Percentiles rank a stretch among this genome's conserved stretches.
Evolutionary conservation across 2,797 vertebrate genomes (phyloP).

Genomic region (Chaetodon trifasciatus): DNA sequence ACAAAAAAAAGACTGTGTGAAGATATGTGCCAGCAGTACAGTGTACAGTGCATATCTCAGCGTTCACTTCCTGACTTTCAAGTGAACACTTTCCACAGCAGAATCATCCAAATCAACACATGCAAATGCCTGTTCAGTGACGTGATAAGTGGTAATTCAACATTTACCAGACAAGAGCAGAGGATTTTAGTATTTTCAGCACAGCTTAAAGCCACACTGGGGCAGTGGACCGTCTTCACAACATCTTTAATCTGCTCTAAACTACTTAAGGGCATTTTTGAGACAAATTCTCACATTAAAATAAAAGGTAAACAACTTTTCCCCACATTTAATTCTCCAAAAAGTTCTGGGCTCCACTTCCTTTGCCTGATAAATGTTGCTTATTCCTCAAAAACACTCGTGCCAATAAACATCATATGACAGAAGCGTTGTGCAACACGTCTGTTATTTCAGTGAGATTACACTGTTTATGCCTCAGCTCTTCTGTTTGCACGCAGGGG

Average conservation of each 20-base stretch:
- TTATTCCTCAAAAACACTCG: conserved; percentile 9
- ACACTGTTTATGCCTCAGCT: conserved; percentile 15
- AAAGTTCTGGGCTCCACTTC: not conserved
- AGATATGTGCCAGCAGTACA: not conserved
- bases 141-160: not conserved
- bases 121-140: conserved; percentile 5
- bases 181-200: not conserved
- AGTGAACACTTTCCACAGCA: not conserved
- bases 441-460: not conserved
- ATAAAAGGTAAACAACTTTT: not conserved
- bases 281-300: not conserved
- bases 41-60: not conserved
- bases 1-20: not conserved
- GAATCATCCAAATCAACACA: not conserved
- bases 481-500: conserved; percentile 4
- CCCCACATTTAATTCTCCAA: not conserved
- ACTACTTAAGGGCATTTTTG: not conserved
- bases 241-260: not conserved
- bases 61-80: conserved; percentile 3
- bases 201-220: not conserved
- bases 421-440: conserved; percentile 27
- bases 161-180: not conserved
- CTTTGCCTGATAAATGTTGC: conserved; percentile 7
- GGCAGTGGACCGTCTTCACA: not conserved
- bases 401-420: conserved; percentile 20